Evolutionary conservation across 2,797 vertebrate genomes (phyloP), one percentile per base, ranked within the genome.

Genomic region (Spinus pinus): DNA sequence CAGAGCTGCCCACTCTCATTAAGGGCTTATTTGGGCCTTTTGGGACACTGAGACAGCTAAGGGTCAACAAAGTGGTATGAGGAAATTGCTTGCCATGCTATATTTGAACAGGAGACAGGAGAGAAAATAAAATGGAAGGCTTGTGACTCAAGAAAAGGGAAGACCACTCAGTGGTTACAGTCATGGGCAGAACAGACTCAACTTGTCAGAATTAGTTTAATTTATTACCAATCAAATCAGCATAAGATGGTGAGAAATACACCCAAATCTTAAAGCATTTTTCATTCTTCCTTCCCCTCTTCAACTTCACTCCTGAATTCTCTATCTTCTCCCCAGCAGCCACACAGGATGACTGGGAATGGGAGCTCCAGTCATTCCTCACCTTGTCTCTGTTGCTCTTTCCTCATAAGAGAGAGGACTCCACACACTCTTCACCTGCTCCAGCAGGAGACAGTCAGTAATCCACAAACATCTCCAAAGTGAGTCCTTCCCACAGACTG

Each of bases 321-420:
- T 69, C 28, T n/a, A 10, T 27, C 23, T 81, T 24, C 24, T 69
- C 9, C 47, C 15, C 27, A 42, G 35, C 19, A 23, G 61, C 41
- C 1, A 0, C 16, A 21, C 8, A 27, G 56, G 70, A 53, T 35
- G 16, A 28, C 23, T 54, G 31, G 54, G 47, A 67, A 21, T 49
- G 49, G 35, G 31, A 67, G 16, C 42, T 69, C 22, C 12, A 33
- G 56, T 56, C 42, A 67, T 56, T 49, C 27, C 47, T 74, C 61
- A 14, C 3, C 0, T 25, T 69, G 12, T 54, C 35, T 54, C 27
- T 81, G 10, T 74, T 49, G 35, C 31, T 17, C 31, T 61, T 74
- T 42, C 35, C 22, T 69, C 0, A 0, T 17, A 15, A 19, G 16
- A 15, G 4, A 24, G 8, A 42, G 31, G 41, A 35, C 15, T 67